Base-by-base conservation (phyloP, 1,140 invertebrate genomes). In the Drosophila suzukii region DNA sequence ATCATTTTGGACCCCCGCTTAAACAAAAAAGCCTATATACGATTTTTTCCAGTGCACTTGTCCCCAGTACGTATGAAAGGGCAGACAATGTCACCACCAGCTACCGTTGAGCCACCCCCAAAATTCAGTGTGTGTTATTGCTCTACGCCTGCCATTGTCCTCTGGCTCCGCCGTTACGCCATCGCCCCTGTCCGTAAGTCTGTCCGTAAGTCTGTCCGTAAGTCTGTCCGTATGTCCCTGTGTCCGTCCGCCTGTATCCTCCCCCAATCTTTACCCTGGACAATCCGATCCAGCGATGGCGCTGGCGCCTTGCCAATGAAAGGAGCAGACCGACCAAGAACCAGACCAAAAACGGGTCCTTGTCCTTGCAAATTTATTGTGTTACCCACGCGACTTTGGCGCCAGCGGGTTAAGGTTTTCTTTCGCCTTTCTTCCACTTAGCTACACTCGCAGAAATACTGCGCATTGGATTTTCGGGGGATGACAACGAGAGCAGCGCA, bases 11-110 rank as follows among this genome's bases (percentile, higher is more conserved):
- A 20, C 20, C 0, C 20, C 20, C 20, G 20, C 20, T 1, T 20
- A 20, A 20, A 20, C 20, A 20, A 20, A 1, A 20, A 20, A 27
- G 46, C 6, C 13, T n/a, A 1, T 27, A 13, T 0, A 27, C 1
- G 12, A 2, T 30, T 27, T 59, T 47, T 68, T 60, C 13, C 61
- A 62, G 68, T 59, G 57, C 32, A 8, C 13, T 59, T 27, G 20
- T 20, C 30, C 24, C 13, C 6, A 54, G 36, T 24, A 20, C n/a
- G 17, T 36, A 30, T 27, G 27, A 41, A 38, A 51, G 61, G 71
- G 60, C 78, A 72, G 79, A 88, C 84, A 88, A 88, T 89, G 83
- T 88, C 83, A 88, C 82, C 82, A 86, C 75, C 83, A 88, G 84
- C 83, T 82, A 88, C 71, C 65, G 78, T 72, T 86, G 79, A 85